Evolutionary conservation across 2,797 vertebrate genomes (phyloP).

Genomic region (Cyclura pinguis): DNA sequence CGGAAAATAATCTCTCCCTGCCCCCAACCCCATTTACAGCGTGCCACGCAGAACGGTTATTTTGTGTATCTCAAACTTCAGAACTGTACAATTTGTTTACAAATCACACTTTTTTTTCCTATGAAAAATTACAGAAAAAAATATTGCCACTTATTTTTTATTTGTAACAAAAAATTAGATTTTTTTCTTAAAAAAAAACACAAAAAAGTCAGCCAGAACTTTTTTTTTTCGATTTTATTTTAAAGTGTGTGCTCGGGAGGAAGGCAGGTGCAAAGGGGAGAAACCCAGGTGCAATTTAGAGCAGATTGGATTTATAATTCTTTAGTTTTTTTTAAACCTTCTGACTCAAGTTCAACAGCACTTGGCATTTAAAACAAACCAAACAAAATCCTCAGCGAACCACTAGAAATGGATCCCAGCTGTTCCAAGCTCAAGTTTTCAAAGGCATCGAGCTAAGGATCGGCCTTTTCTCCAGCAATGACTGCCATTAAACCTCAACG

Average conservation of each 20-base stretch:
- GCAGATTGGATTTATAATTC: not conserved
- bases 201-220: slow-evolving; percentile 69
- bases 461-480: rapidly evolving
- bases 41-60: slow-evolving; percentile 74
- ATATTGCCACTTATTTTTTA: slow-evolving; percentile 77
- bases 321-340: slow-evolving; percentile 15
- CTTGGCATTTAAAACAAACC: slow-evolving; percentile 41
- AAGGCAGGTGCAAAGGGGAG: not conserved
- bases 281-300: slow-evolving; percentile 34
- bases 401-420: not conserved
- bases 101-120: slow-evolving; percentile 79
- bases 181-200: slow-evolving; percentile 55
- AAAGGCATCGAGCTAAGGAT: not conserved
- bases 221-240: slow-evolving; percentile 13
- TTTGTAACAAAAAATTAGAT: slow-evolving; percentile 64
- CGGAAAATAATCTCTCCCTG: slow-evolving; percentile 78
- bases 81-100: slow-evolving; percentile 82
- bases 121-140: slow-evolving; percentile 77
- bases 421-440: rapidly evolving
- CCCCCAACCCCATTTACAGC: slow-evolving; percentile 74
- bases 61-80: slow-evolving; percentile 76
- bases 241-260: slow-evolving; percentile 61
- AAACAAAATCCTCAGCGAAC: slow-evolving; percentile 34
- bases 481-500: not conserved
- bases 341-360: slow-evolving; percentile 1